Conservation (phyloP, 2,797 vertebrate species). For the Myotis daubentonii region DNA sequence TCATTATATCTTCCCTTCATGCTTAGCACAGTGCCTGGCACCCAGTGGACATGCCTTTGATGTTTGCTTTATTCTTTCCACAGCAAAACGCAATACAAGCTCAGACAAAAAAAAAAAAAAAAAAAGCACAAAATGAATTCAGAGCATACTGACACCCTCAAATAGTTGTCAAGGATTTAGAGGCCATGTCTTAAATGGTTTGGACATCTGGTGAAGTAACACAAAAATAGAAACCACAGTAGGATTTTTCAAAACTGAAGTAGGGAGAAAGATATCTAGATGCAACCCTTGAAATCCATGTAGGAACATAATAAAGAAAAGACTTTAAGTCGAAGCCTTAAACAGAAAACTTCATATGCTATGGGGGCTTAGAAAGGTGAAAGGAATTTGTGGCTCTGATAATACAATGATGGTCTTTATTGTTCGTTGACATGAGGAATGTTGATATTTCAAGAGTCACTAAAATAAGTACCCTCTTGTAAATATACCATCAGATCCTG, state of each 20-base stretch:
- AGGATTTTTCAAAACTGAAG: slow-evolving; percentile 76
- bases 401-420: slow-evolving; percentile 33
- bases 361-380: slow-evolving; percentile 55
- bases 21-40: background rate
- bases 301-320: slow-evolving; percentile 74
- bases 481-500: slow-evolving; percentile 1
- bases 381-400: slow-evolving; percentile 46
- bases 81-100: slow-evolving; percentile 49
- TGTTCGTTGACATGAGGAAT: slow-evolving; percentile 11
- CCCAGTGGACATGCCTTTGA: background rate
- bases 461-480: slow-evolving; percentile 18
- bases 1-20: background rate
- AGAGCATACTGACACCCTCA: slow-evolving; percentile 75
- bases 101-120: slow-evolving; percentile 60
- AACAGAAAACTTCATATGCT: slow-evolving; percentile 63
- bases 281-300: slow-evolving; percentile 75
- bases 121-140: background rate
- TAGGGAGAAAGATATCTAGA: slow-evolving; percentile 74
- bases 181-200: slow-evolving; percentile 78
- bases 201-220: slow-evolving; percentile 78
- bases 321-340: slow-evolving; percentile 74
- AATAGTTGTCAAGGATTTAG: slow-evolving; percentile 77
- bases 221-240: slow-evolving; percentile 80
- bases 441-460: background rate
- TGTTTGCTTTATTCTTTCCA: slow-evolving; percentile 68